Percentiles rank a stretch among this genome's conserved stretches.
Conservation (phyloP, 1,140 invertebrate genomes). For the Cyclargus thomasi region DNA sequence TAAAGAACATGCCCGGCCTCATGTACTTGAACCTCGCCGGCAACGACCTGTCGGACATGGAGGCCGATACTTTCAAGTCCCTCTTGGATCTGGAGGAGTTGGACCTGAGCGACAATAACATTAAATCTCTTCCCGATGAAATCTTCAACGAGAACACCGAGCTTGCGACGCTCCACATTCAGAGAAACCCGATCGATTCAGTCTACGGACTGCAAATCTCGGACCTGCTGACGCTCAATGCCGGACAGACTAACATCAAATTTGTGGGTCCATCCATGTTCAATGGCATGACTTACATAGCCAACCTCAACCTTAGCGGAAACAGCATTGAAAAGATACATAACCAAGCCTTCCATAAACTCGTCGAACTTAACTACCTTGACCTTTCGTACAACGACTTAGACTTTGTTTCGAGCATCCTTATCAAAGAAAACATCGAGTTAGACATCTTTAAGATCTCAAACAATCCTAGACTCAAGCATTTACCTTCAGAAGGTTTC, state of each 20-base stretch:
- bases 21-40: conserved; percentile 79
- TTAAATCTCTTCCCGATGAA: conserved; percentile 75
- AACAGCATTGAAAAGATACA: conserved; percentile 81
- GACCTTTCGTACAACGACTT: conserved; percentile 82
- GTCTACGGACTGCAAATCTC: conserved; percentile 73
- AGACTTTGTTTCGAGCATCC: conserved; percentile 77
- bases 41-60: conserved; percentile 79
- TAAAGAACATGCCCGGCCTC: conserved; percentile 77
- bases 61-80: conserved; percentile 76
- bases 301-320: conserved; percentile 78
- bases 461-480: conserved; percentile 78
- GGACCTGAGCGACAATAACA: conserved; percentile 79
- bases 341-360: conserved; percentile 78
- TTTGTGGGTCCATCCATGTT: conserved; percentile 80
- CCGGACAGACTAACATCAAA: conserved; percentile 79
- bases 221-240: conserved; percentile 77
- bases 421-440: conserved; percentile 80
- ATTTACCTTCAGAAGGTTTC: conserved; percentile 77
- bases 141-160: conserved; percentile 78
- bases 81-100: conserved; percentile 79
- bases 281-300: conserved; percentile 76
- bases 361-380: conserved; percentile 78
- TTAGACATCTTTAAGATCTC: conserved; percentile 81
- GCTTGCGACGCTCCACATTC: conserved; percentile 78
- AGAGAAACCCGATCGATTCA: conserved; percentile 75